These are phyloP conservation scores for Eubasilissa regina DNA, from an alignment of 1,140 invertebrate genomes.

Conservation along the genomic window DNA sequence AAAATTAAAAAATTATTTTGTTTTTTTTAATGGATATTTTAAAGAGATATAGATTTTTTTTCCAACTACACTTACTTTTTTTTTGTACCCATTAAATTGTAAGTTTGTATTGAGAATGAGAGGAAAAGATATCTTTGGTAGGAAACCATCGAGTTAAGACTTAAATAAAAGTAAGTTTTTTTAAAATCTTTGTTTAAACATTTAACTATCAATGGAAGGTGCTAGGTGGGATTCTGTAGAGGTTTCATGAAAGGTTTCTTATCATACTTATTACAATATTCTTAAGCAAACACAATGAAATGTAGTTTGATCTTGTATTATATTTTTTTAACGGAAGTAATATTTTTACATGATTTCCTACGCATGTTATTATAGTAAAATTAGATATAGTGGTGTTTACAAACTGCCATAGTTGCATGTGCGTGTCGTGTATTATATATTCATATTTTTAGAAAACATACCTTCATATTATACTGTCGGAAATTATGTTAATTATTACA, in stretches of 20 bases:
- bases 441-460: slow-evolving; percentile 3
- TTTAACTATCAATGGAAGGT: slow-evolving; percentile 25
- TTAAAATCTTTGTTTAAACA: too few species aligned
- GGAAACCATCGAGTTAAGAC: too few species aligned
- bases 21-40: too few species aligned
- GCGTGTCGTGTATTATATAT: slow-evolving; percentile 2
- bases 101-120: too few species aligned
- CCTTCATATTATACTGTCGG: not conserved
- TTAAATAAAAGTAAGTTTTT: too few species aligned
- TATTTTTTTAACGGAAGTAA: slow-evolving; percentile 24
- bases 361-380: slow-evolving; percentile 2
- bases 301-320: slow-evolving; percentile 14
- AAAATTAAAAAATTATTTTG: too few species aligned
- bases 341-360: slow-evolving; percentile 28
- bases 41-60: too few species aligned
- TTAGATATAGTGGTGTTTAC: not conserved
- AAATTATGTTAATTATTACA: not conserved
- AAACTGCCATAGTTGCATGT: not conserved
- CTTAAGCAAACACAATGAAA: slow-evolving; percentile 5
- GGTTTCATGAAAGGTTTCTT: not conserved
- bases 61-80: too few species aligned
- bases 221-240: slow-evolving; percentile 17
- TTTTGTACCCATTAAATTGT: too few species aligned
- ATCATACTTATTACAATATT: slow-evolving; percentile 11
- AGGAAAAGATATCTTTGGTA: too few species aligned